phyloP scores from a whole-genome alignment of 2,113 vertebrate species.

The Pseudonaja textilis region DNA sequence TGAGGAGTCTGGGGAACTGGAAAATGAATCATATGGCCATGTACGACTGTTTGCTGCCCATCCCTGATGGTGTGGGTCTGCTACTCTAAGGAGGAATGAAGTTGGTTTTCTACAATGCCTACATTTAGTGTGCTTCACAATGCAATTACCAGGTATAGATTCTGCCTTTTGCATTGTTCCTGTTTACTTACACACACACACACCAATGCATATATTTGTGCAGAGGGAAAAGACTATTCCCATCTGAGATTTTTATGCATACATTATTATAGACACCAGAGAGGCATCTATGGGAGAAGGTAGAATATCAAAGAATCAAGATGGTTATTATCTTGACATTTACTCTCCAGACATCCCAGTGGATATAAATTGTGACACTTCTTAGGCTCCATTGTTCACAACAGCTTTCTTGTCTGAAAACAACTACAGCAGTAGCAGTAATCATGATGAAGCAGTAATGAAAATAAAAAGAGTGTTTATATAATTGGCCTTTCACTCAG shows the following conservation, averaged over 20 bases:
- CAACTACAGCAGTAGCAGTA: slow-evolving; percentile 10
- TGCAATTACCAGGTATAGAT: neutral
- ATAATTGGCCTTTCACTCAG: neutral
- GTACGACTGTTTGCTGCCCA: neutral
- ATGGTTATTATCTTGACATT: neutral
- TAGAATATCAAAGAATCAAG: neutral
- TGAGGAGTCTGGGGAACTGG: neutral
- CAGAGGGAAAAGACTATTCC: neutral
- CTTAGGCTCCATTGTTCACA: neutral
- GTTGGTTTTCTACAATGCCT: neutral
- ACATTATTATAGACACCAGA: neutral
- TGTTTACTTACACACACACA: too few relatives aligned
- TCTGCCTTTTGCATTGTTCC: neutral
- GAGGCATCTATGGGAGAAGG: neutral
- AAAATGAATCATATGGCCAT: neutral
- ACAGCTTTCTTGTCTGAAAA: neutral
- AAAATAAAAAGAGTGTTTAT: neutral
- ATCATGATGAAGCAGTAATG: neutral
- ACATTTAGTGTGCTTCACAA: neutral
- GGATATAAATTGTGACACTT: neutral
- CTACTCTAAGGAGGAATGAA: neutral
- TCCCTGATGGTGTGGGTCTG: neutral
- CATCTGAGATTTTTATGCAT: neutral
- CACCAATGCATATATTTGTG: neutral
- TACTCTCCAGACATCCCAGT: neutral